Evolutionary conservation across 1,140 invertebrate species (phyloP), one percentile per base, ranked within the genome.

Genomic region (Pogonus chalceus): DNA sequence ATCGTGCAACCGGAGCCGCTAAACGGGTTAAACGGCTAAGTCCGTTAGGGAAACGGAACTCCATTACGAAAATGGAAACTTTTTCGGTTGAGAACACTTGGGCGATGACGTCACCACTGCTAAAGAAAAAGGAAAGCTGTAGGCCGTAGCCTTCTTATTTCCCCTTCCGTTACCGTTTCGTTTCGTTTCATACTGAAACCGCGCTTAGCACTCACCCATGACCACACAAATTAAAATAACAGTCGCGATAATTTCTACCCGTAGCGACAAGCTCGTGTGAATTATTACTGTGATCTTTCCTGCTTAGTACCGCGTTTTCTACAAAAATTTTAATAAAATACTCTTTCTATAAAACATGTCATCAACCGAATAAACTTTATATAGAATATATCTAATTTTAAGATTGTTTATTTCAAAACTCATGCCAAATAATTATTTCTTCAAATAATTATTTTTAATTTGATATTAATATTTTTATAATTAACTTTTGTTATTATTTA

Each of bases 31-130:
- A 43, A 43, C 37, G 37, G 37, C 18, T 43, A 43, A 43, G 37
- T 43, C 37, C 37, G 37, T 43, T 43, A 43, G 37, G 37, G 37
- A 43, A 43, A 43, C 37, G 37, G 37, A 43, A 43, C 37, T 43
- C 37, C 37, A 43, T 43, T 43, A 43, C 37, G 37, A 43, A 43
- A 43, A 43, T 43, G 37, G 37, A 43, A 43, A 43, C 37, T 43
- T 43, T 43, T 43, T 43, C 37, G 18, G 37, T 43, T 9, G 37
- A 43, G 37, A 43, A 43, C 37, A 43, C 37, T 43, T 43, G 37
- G 37, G 18, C 18, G 37, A 9, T 43, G 37, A 43, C 37, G 37
- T 43, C 37, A 43, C 18, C 37, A 16, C 18, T 12, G 37, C 9
- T 7, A 43, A 43, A 43, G n/a, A n/a, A n/a, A 43, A 43, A 43